Percentiles rank a stretch among this genome's conserved stretches.
Evolutionary conservation across 2,888 invertebrate genomes (phyloP).

Genomic region (Eumerus sabulonum): DNA sequence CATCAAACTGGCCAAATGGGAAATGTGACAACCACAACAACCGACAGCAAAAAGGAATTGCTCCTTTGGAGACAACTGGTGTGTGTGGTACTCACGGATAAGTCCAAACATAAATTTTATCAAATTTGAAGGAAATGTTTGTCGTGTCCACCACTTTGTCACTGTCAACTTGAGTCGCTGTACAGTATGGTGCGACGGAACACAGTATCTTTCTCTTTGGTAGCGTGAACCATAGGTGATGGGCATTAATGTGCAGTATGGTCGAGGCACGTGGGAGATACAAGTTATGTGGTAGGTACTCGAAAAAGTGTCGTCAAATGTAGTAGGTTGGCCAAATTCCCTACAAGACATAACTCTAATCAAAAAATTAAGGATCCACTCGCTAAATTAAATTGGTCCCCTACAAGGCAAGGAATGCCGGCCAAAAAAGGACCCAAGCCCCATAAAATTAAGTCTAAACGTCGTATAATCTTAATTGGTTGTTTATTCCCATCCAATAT

Average conservation of each 20-base stretch:
- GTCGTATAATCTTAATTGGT: conserved; percentile 15
- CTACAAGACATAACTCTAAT: too few species aligned
- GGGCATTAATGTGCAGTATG: not conserved
- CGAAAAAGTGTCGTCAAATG: too few species aligned
- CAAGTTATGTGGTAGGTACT: too few species aligned
- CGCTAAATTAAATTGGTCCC: too few species aligned
- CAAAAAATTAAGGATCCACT: too few species aligned
- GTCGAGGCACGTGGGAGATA: not conserved
- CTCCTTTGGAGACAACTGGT: conserved; percentile 9
- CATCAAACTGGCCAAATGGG: not conserved
- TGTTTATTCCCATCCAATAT: conserved; percentile 4
- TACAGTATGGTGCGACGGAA: conserved; percentile 22
- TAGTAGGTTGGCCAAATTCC: too few species aligned
- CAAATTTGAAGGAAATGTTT: conserved; percentile 46
- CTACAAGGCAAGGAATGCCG: not conserved
- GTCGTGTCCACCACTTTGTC: conserved; percentile 63
- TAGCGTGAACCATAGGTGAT: not conserved
- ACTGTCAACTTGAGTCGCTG: conserved; percentile 58
- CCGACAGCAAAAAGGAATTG: conserved; percentile 4
- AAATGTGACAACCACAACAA: conserved; percentile 23
- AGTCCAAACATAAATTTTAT: conserved; percentile 53
- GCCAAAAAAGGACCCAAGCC: too few species aligned
- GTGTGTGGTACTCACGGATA: conserved; percentile 15
- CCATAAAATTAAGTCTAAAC: conserved; percentile 2
- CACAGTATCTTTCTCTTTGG: not conserved